Base-by-base conservation (phyloP, 2,113 vertebrate genomes). In the Erpornis zantholeuca region DNA sequence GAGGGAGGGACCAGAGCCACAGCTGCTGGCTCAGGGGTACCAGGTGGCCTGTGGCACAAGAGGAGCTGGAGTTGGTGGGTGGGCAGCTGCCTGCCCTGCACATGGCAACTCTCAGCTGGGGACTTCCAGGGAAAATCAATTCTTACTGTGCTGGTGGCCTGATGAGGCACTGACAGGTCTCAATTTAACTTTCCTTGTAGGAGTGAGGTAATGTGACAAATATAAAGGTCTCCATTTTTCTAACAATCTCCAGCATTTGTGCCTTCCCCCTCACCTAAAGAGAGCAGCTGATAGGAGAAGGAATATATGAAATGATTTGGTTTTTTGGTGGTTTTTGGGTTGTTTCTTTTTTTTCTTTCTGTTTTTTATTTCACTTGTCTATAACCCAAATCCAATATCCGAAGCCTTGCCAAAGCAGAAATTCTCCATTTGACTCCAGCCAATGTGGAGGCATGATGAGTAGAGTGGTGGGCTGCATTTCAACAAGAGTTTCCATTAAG, bases 91-190 rank as follows among this genome's bases (percentile, higher is more conserved):
- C 53, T 42, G 38, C 29, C 27, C 59, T 59, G 33, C 50, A 21
- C 8, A 9, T 2, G 4, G 21, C 15, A 38, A 2, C 23, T 47
- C 2, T 2, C n/a, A 59, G 42, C 31, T 7, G 5, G 22, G 8
- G 16, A 5, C n/a, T 79, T 86, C 38, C 15, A 45, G 33, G 17
- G 11, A 2, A 80, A 86, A 59, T 24, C 6, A 50, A 0, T 42
- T 54, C 31, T 60, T 33, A 13, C 4, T 9, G 6, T 36, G n/a
- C 24, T 24, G 27, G 11, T 52, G 38, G 28, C 19, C 33, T 83
- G 63, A 36, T 2, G 8, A 50, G n/a, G 33, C 29, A 35, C 27
- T 36, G 23, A 29, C 40, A 57, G 12, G 7, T 36, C 24, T 36
- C 57, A 23, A 61, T 63, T 73, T 75, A 36, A 53, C n/a, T 66